Conservation (phyloP, 2,797 vertebrate species). For the Pipistrellus pygmaeus region DNA sequence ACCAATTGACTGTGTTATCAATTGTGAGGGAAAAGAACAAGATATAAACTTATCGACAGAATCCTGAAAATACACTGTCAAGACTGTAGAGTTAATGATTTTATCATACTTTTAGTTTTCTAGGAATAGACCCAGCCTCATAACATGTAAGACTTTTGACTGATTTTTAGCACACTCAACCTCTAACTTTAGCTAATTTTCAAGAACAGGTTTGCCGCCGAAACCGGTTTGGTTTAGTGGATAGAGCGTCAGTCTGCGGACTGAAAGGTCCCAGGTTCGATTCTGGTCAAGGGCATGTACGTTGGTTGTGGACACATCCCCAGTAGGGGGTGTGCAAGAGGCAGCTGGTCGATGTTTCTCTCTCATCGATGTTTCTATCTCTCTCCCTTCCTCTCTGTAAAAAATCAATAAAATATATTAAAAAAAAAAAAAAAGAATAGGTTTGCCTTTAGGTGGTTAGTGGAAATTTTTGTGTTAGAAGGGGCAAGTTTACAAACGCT, state of each 20-base stretch:
- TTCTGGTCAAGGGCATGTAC: no score
- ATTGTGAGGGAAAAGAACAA: background rate
- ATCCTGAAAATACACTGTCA: background rate
- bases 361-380: no score
- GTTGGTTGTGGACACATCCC: no score
- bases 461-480: constrained; percentile 7
- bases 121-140: constrained; percentile 3
- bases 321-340: no score
- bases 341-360: no score
- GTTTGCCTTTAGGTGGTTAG: background rate
- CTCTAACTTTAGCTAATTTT: constrained; percentile 19
- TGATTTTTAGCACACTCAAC: background rate
- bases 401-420: no score
- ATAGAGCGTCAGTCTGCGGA: no score
- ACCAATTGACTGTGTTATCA: background rate
- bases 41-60: constrained; percentile 3
- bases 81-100: background rate
- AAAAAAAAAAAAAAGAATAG: background rate
- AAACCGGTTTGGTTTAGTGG: no score
- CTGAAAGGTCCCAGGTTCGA: no score
- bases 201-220: background rate
- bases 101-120: background rate
- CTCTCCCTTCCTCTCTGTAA: no score
- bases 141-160: background rate
- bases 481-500: background rate